Base-by-base conservation (phyloP, 1,140 invertebrate genomes). In the Leptonema lineaticorne region DNA sequence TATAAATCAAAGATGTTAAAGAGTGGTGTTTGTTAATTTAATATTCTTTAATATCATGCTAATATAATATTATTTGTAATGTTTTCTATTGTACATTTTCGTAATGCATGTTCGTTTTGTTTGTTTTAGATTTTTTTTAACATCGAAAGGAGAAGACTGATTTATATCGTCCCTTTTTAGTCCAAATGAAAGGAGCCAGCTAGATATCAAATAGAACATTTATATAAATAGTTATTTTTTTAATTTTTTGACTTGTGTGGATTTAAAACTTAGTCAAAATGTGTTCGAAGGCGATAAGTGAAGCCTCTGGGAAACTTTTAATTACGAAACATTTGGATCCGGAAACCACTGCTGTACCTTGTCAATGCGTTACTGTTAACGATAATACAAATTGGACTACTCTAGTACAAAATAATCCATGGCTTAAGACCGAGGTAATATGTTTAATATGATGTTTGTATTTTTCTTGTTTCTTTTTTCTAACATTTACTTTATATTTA, bases 221-320 rank as follows among this genome's bases (percentile, higher is more conserved):
- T 62, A 24, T 9, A 62, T 16, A 18, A 58, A 28, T 58, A 58
- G 24, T 58, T 18, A 37, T 45, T 22, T 45, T 30, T 30, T 63
- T 18, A 24, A 2, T 50, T 62, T 20, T 59, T 26, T 9, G 33
- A 18, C 24, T 24, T 29, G 27, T 53, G n/a, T 14, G 8, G 53
- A 66, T 26, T 26, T 11, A 37, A 16, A 8, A 41, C 6, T 11
- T 37, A 18, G 11, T n/a, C n/a, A 73, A 67, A 24, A 99, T 99
- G 97, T 97, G 97, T 70, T 97, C 97, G 16, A 99, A 99, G 85
- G 96, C 96, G 59, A 97, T 99, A 74, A 88, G 91, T 75, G 97
- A 99, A 85, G 95, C 92, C 45, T 94, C 93, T 53, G 97, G 97
- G 50, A 99, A 99, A 80, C 88, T 92, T 75, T 84, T 99, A 8